Percentiles rank a stretch among this genome's conserved stretches.
Conservation (phyloP, 2,888 invertebrate species). For the Aricia artaxerxes region DNA sequence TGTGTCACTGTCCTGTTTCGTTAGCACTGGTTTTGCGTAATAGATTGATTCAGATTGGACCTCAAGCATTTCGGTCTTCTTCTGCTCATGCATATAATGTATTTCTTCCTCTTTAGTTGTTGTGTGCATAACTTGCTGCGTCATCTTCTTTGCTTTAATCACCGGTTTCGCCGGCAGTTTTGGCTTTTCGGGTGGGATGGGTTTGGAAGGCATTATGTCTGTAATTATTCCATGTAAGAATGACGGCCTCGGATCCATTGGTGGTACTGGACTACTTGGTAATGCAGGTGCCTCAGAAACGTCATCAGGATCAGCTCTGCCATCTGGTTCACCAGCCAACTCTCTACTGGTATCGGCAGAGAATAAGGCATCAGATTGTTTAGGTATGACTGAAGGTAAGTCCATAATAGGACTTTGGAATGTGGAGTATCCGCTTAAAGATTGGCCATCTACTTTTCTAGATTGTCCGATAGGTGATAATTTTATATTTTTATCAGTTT, state of each 20-base stretch:
- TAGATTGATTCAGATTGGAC: constrained; percentile 68
- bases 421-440: constrained; percentile 70
- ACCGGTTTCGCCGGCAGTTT: constrained; percentile 80
- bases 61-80: constrained; percentile 66
- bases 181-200: constrained; percentile 87
- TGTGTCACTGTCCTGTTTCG: constrained; percentile 80
- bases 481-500: constrained; percentile 69
- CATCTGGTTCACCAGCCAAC: constrained; percentile 91
- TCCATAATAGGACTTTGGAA: constrained; percentile 75
- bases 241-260: constrained; percentile 82
- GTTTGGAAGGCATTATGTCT: constrained; percentile 74
- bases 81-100: constrained; percentile 59
- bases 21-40: constrained; percentile 73
- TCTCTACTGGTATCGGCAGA: constrained; percentile 85
- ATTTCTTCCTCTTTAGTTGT: constrained; percentile 62
- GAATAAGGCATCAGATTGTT: constrained; percentile 67
- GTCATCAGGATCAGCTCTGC: constrained; percentile 91
- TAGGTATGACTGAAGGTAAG: constrained; percentile 72
- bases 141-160: constrained; percentile 75
- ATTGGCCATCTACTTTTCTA: constrained; percentile 72
- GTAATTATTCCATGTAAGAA: constrained; percentile 85
- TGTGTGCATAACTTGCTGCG: constrained; percentile 75
- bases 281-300: constrained; percentile 84
- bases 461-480: constrained; percentile 68
- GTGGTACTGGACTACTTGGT: constrained; percentile 85